Conservation (phyloP, 2,797 vertebrate genomes). For the Leptodactylus fallax region DNA sequence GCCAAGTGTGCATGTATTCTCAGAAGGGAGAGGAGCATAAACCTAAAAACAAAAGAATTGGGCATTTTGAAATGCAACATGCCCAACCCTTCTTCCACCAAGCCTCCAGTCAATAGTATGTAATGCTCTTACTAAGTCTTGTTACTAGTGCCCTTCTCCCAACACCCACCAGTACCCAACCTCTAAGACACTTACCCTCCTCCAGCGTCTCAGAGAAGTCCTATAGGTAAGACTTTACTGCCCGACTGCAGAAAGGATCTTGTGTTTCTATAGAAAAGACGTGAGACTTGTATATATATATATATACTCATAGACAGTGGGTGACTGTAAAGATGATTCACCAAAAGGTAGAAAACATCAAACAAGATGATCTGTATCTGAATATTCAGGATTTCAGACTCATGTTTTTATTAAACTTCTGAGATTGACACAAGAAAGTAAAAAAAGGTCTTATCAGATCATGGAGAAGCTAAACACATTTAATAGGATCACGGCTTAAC, state of each 20-base stretch:
- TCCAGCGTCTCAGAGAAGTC: too few relatives aligned
- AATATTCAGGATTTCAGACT: neutral
- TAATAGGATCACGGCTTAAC: constrained; percentile 54
- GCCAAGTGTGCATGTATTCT: too few relatives aligned
- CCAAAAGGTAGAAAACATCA: neutral
- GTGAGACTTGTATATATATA: neutral
- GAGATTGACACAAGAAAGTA: neutral
- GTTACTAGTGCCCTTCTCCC: neutral
- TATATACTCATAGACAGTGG: neutral
- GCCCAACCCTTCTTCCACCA: too few relatives aligned
- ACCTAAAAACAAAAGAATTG: too few relatives aligned
- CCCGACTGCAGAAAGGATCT: neutral
- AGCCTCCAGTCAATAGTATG: neutral
- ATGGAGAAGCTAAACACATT: constrained; percentile 26
- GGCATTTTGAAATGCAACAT: too few relatives aligned
- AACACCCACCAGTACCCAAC: neutral
- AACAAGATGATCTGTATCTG: neutral
- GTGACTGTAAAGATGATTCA: neutral
- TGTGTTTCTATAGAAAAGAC: constrained; percentile 6
- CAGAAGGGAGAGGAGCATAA: too few relatives aligned
- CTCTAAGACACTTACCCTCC: neutral
- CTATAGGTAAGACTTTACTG: neutral
- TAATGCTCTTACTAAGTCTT: too few relatives aligned
- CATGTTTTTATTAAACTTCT: neutral
- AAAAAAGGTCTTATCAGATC: constrained; percentile 30